phyloP scores from a whole-genome alignment of 2,888 invertebrate species.

The Aleiodes testaceus region DNA sequence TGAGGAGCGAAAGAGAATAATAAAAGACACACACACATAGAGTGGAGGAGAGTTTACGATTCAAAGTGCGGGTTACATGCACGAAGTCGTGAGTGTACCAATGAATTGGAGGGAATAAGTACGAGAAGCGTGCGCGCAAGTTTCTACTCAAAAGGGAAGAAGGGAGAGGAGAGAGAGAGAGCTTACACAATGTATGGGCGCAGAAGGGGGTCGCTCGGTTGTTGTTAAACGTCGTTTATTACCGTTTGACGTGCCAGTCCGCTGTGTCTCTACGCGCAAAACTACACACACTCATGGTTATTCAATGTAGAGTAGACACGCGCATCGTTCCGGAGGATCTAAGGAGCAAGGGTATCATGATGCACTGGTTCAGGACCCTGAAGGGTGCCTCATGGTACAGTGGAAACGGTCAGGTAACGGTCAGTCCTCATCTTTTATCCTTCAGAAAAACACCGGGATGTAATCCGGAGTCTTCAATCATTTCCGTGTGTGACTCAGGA shows the following conservation, averaged over 20 bases:
- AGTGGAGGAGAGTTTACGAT: slow-evolving; percentile 43
- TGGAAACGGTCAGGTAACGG: too few species aligned
- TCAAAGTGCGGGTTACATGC: slow-evolving; percentile 33
- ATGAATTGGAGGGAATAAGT: slow-evolving; percentile 46
- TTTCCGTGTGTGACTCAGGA: too few species aligned
- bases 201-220: slow-evolving; percentile 51
- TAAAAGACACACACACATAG: slow-evolving; percentile 30
- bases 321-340: background rate
- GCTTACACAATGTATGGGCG: slow-evolving; percentile 42
- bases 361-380: too few species aligned
- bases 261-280: slow-evolving; percentile 32
- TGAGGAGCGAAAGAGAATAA: slow-evolving; percentile 18
- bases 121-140: slow-evolving; percentile 39
- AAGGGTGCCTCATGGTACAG: too few species aligned
- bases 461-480: too few species aligned
- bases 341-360: too few species aligned
- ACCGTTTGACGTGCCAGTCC: slow-evolving; percentile 47
- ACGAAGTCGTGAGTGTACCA: slow-evolving; percentile 48
- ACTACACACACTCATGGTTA: slow-evolving; percentile 37
- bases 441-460: too few species aligned
- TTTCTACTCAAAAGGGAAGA: slow-evolving; percentile 1
- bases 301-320: slow-evolving; percentile 43
- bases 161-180: slow-evolving; percentile 25
- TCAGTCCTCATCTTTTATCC: too few species aligned
- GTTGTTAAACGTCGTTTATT: slow-evolving; percentile 47